Evolutionary conservation across 2,113 vertebrate species (phyloP).

Genomic region (Corythaixoides concolor): DNA sequence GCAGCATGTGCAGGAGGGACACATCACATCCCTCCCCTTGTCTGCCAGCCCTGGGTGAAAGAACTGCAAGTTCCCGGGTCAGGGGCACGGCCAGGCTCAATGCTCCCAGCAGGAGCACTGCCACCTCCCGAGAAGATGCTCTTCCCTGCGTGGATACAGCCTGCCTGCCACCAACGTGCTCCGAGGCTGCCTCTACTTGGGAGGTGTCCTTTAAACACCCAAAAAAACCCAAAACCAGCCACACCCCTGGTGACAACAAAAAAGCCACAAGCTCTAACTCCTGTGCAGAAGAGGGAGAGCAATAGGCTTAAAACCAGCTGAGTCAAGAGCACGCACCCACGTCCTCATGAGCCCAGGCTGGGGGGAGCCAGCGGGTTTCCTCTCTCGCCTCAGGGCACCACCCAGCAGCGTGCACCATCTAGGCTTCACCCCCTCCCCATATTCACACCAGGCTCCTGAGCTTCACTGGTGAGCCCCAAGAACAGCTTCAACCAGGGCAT

Average conservation of each 20-base stretch:
- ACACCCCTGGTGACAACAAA: neutral
- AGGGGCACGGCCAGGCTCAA: accelerated
- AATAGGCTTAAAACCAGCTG: neutral
- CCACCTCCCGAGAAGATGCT: neutral
- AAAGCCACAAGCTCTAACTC: neutral
- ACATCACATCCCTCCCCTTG: neutral
- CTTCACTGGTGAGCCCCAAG: neutral
- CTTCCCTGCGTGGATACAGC: neutral
- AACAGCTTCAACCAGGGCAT: neutral
- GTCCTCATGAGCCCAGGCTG: neutral
- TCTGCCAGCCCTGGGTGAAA: neutral
- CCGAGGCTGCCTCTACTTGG: neutral
- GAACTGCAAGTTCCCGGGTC: neutral
- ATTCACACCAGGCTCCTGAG: neutral
- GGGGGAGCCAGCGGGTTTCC: neutral
- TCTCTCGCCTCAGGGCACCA: neutral
- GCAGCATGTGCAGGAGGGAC: neutral
- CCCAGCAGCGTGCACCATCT: neutral
- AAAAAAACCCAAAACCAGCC: neutral
- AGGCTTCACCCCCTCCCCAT: too few species aligned
- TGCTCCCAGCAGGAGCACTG: neutral
- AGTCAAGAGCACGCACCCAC: neutral
- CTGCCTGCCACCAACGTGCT: neutral
- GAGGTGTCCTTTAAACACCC: neutral
- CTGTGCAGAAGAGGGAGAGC: neutral